Evolutionary conservation across 2,797 vertebrate genomes (phyloP).

Genomic region (Sebastes jordani): DNA sequence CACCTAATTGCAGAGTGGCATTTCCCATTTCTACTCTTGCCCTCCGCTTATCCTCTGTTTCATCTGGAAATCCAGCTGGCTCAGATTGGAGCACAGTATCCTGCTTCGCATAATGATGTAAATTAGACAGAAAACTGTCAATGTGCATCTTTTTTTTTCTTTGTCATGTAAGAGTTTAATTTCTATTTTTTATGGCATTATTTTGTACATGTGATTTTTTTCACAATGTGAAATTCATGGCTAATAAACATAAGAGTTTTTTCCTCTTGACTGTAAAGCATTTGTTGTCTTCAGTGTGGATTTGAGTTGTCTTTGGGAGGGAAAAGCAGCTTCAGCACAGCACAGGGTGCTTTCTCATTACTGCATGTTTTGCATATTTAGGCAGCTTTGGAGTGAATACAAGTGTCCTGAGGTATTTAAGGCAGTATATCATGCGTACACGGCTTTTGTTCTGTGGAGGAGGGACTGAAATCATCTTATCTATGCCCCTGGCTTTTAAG

Average conservation of each 20-base stretch:
- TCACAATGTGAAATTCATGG: conserved; percentile 99
- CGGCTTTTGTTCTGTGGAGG: conserved; percentile 60
- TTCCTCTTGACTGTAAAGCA: conserved; percentile 87
- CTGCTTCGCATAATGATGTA: conserved; percentile 59
- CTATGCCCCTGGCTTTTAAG: conserved; percentile 74
- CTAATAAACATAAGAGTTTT: conserved; percentile 95
- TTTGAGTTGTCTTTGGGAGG: conserved; percentile 1
- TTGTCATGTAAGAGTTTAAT: conserved; percentile 73
- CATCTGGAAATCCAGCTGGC: conserved; percentile 48
- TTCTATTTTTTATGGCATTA: conserved; percentile 85
- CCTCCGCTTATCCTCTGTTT: conserved; percentile 47
- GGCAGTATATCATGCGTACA: conserved; percentile 68
- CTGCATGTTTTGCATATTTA: conserved; percentile 73
- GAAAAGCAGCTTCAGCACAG: conserved; percentile 25
- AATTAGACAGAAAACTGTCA: conserved; percentile 68
- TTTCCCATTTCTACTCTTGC: conserved; percentile 77
- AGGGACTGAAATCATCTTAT: conserved; percentile 77
- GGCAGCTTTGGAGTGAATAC: conserved; percentile 60
- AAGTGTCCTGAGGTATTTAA: conserved; percentile 72
- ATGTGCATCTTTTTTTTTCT: conserved; percentile 52
- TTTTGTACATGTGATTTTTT: conserved; percentile 95
- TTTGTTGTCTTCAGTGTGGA: conserved; percentile 14
- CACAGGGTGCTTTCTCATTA: conserved; percentile 43
- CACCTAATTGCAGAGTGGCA: conserved; percentile 85
- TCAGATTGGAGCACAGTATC: conserved; percentile 72